A percentile compares a stretch with the other conserved stretches of the same genome.
These are phyloP conservation scores for Acanthis flammea DNA, from an alignment of 2,797 vertebrate species.

Conservation along the genomic window DNA sequence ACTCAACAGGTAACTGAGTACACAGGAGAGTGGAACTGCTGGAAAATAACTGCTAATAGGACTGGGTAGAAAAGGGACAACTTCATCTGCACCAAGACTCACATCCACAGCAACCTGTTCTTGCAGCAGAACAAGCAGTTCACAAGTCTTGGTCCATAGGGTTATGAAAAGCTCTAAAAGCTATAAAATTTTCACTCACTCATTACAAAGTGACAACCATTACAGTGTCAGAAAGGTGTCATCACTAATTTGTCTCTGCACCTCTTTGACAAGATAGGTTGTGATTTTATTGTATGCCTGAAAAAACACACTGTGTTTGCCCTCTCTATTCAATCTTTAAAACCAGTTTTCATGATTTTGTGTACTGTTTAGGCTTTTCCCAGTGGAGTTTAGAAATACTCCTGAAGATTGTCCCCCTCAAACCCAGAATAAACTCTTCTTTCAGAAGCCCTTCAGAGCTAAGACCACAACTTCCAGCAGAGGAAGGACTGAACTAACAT, in stretches of 20 bases:
- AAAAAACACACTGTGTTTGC: neutral
- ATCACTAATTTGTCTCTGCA: neutral
- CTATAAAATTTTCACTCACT: neutral
- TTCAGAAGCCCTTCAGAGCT: neutral
- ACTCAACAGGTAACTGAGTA: neutral
- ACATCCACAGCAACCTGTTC: neutral
- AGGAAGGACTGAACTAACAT: neutral
- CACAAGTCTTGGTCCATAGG: neutral
- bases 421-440: neutral
- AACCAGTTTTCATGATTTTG: neutral
- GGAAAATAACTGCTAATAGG: neutral
- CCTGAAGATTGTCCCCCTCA: neutral
- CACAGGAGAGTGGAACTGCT: neutral
- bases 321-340: neutral
- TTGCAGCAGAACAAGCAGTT: neutral
- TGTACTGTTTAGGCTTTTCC: neutral
- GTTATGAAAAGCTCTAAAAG: neutral
- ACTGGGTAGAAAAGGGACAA: neutral
- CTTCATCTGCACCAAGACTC: neutral
- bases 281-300: neutral
- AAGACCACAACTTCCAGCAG: neutral
- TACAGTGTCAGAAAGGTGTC: neutral
- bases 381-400: neutral
- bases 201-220: neutral
- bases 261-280: neutral